phyloP scores from a whole-genome alignment of 1,140 invertebrate genomes.

The Trichonephila inaurata region DNA sequence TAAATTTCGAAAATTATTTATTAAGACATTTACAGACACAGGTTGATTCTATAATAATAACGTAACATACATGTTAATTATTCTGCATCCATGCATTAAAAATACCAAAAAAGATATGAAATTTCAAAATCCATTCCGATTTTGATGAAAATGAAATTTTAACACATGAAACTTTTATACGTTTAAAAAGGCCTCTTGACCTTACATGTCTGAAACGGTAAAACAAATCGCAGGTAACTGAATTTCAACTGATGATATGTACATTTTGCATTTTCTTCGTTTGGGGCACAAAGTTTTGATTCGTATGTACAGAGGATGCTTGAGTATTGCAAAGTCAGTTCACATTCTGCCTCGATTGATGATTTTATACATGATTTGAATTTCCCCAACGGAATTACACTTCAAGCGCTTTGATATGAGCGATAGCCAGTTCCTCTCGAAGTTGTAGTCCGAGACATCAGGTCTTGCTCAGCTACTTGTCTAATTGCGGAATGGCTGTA shows the following conservation, averaged over 20 bases:
- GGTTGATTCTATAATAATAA: too few relatives aligned
- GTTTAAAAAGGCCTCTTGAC: not conserved
- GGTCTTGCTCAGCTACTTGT: slow-evolving; percentile 46
- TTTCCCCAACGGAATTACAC: not conserved
- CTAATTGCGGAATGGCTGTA: slow-evolving; percentile 47
- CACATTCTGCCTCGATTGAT: not conserved
- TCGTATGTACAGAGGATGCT: too few relatives aligned
- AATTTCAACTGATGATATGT: not conserved
- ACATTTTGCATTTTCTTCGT: not conserved
- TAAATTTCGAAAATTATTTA: too few relatives aligned
- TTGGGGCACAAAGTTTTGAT: too few relatives aligned
- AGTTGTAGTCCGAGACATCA: not conserved
- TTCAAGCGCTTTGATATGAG: slow-evolving; percentile 19
- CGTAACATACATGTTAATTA: too few relatives aligned
- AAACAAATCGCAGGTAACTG: not conserved
- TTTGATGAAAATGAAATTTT: too few relatives aligned
- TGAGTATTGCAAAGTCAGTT: too few relatives aligned
- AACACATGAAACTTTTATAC: not conserved
- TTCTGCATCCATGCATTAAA: too few relatives aligned
- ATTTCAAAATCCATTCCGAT: too few relatives aligned
- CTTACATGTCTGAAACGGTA: not conserved
- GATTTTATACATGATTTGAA: not conserved
- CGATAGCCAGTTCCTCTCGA: slow-evolving; percentile 24
- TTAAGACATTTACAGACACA: too few relatives aligned
- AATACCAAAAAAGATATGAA: too few relatives aligned